Evolutionary conservation across 2,888 invertebrate species (phyloP).

Genomic region (Polymixis lichenea): DNA sequence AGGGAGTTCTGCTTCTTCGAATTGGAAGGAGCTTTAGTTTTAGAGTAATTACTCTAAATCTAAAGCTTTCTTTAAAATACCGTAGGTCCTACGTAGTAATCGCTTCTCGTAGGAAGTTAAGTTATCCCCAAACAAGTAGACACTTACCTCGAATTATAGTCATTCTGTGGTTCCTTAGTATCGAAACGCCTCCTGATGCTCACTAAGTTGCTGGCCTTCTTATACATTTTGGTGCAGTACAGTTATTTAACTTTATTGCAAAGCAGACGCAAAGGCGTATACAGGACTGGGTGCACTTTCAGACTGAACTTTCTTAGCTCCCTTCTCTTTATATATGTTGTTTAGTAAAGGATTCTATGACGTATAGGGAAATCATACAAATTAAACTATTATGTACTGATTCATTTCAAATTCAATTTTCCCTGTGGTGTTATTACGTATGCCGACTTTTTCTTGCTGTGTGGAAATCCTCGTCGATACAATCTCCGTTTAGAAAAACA

Average conservation of each 20-base stretch:
- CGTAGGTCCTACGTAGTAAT: neutral
- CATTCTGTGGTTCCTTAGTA: slow-evolving; percentile 48
- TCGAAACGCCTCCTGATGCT: slow-evolving; percentile 53
- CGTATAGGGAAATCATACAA: slow-evolving; percentile 38
- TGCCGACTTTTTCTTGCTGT: slow-evolving; percentile 3
- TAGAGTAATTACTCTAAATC: no score
- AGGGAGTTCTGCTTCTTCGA: neutral
- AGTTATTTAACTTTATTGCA: slow-evolving; percentile 58
- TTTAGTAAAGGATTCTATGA: slow-evolving; percentile 29
- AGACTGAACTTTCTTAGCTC: slow-evolving; percentile 33
- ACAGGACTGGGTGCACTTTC: slow-evolving; percentile 25
- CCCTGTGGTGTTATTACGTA: slow-evolving; percentile 22
- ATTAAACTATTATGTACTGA: slow-evolving; percentile 1
- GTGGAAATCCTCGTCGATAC: neutral
- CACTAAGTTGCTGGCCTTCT: slow-evolving; percentile 51
- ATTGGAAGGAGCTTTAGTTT: no score
- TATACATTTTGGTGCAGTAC: slow-evolving; percentile 54
- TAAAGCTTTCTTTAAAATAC: neutral
- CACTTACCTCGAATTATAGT: slow-evolving; percentile 37
- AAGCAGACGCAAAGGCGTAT: slow-evolving; percentile 28
- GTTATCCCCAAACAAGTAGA: neutral
- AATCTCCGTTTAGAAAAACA: neutral
- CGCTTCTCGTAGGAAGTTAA: neutral
- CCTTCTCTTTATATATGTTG: slow-evolving; percentile 33
- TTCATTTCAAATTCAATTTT: slow-evolving; percentile 42